Conservation (phyloP, 2,113 vertebrate genomes). For the Delphinus delphis region DNA sequence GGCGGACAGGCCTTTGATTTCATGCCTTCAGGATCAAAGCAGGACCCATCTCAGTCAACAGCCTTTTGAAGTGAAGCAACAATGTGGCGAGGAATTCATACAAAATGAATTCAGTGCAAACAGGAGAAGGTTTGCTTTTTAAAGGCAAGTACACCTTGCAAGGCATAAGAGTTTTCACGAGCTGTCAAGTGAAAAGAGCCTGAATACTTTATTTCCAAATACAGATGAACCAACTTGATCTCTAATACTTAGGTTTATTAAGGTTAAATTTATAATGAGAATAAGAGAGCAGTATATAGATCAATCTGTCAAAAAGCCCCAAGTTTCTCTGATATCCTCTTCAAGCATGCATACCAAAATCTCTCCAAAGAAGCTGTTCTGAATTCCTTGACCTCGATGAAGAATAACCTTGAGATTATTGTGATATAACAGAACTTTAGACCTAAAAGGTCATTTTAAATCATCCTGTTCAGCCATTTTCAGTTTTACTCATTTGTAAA, state of each 20-base stretch:
- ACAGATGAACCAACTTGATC: background rate
- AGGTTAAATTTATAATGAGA: background rate
- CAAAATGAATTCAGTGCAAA: background rate
- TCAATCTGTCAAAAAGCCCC: background rate
- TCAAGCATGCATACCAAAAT: background rate
- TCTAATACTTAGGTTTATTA: constrained; percentile 22
- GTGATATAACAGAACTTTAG: background rate
- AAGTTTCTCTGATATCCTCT: background rate
- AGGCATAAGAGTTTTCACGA: background rate
- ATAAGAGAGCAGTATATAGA: background rate
- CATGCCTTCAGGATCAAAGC: constrained; percentile 58
- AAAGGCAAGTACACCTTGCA: constrained; percentile 3
- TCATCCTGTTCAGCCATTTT: constrained; percentile 20
- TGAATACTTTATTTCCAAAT: background rate
- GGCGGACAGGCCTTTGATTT: constrained; percentile 20
- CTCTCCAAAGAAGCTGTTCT: background rate
- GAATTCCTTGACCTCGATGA: background rate
- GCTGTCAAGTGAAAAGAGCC: constrained; percentile 1
- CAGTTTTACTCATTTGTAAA: constrained; percentile 13
- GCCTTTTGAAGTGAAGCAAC: constrained; percentile 46
- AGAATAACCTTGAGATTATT: constrained; percentile 3
- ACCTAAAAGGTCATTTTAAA: background rate
- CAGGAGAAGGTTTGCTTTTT: background rate
- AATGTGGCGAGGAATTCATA: background rate
- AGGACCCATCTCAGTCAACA: background rate